Evolutionary conservation across 30 jellyfish, hydroid and myxozoan species (phyloP).

Genomic region (Chrysaora quinquecirrha): DNA sequence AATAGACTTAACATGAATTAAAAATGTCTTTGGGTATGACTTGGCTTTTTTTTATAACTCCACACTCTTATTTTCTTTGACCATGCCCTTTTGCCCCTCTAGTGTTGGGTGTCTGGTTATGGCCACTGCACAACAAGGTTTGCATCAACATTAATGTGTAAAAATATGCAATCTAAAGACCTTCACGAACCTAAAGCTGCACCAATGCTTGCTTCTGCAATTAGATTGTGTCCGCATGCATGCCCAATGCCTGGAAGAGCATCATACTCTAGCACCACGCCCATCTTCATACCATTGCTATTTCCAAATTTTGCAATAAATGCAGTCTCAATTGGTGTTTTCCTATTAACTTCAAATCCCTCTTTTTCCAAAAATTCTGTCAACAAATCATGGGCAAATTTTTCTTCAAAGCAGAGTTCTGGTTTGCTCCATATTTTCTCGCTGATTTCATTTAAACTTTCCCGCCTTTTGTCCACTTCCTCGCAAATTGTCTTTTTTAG

Average conservation of each 20-base stretch:
- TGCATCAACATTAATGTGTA: too few species aligned
- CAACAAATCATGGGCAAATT: conserved; percentile 65
- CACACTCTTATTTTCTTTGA: too few species aligned
- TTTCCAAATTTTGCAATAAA: conserved; percentile 85
- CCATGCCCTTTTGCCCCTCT: too few species aligned
- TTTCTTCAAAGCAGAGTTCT: conserved; percentile 82
- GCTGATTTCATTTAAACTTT: conserved; percentile 63
- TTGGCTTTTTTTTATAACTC: too few species aligned
- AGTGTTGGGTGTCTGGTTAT: too few species aligned
- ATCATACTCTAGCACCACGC: conserved; percentile 91
- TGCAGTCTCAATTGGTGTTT: conserved; percentile 84
- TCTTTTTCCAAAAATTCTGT: conserved; percentile 73
- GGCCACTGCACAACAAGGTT: too few species aligned
- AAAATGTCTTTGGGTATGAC: too few species aligned
- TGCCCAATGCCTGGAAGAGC: conserved; percentile 99
- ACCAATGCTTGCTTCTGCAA: conserved; percentile 92
- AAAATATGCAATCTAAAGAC: not conserved
- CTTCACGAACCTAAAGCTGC: conserved; percentile 84
- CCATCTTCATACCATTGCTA: conserved; percentile 75
- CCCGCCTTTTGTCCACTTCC: conserved; percentile 54
- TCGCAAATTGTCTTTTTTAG: conserved; percentile 33
- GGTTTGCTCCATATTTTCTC: conserved; percentile 83
- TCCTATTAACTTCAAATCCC: conserved; percentile 78
- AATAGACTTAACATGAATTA: too few species aligned
- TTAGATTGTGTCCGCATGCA: conserved; percentile 97